Conservation (phyloP, 1,140 invertebrate genomes). For the Mycetomoellerius zeteki region DNA sequence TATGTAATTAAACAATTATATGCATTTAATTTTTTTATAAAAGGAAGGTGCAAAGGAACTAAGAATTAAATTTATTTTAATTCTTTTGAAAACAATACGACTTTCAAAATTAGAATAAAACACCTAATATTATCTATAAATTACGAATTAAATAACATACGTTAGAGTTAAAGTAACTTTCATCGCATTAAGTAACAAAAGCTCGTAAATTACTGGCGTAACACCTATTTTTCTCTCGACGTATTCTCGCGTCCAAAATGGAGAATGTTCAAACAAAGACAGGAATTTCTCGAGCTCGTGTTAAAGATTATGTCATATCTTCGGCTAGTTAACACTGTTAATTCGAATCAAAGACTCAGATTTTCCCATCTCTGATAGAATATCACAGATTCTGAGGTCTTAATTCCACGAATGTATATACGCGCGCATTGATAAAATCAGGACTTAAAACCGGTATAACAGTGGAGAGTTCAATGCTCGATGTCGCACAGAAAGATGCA, state of each 20-base stretch:
- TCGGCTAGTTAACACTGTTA: not conserved
- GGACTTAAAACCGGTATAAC: conserved; percentile 17
- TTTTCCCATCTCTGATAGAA: not conserved
- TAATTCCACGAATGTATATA: not conserved
- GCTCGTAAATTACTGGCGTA: conserved; percentile 45
- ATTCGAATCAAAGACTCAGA: not conserved
- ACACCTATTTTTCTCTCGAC: conserved; percentile 9
- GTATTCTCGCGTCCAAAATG: not conserved
- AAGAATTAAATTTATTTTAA: not conserved
- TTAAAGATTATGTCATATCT: conserved; percentile 24
- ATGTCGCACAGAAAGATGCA: conserved; percentile 11
- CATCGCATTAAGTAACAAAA: conserved; percentile 33
- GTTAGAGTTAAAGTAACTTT: conserved; percentile 1
- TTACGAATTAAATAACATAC: not conserved
- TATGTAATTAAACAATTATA: not conserved
- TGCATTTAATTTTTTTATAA: not conserved
- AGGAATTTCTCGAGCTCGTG: conserved; percentile 16
- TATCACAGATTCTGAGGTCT: not conserved
- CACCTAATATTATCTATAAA: not conserved
- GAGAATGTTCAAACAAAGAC: conserved; percentile 14
- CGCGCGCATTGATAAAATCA: conserved; percentile 12
- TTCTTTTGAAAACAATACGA: not conserved
- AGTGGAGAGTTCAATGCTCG: conserved; percentile 15
- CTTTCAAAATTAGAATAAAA: conserved; percentile 9
- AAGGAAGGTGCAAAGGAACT: not conserved